phyloP scores from a whole-genome alignment of 1,140 invertebrate species.

The fruit fly (Drosophila melanogaster) region Release_6_plus_ISO1_MT NT_033777.3:14336001-14336500 shows the following conservation, averaged over 20 bases:
- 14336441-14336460: constrained; percentile 59
- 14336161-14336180: constrained; percentile 36
- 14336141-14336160: constrained; percentile 66
- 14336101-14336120: constrained; percentile 64
- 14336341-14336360: constrained; percentile 30
- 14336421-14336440: constrained; percentile 21
- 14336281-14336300: constrained; percentile 38
- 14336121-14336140: constrained; percentile 55
- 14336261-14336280: constrained; percentile 27
- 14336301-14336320: constrained; percentile 25
- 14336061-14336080: constrained; percentile 29
- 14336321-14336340: constrained; percentile 5
- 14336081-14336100: constrained; percentile 72
- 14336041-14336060: constrained; percentile 2
- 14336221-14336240: background rate
- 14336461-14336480: constrained; percentile 71
- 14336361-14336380: constrained; percentile 26
- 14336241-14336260: constrained; percentile 15
- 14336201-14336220: constrained; percentile 10
- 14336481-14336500: constrained; percentile 70
- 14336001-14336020: background rate
- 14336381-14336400: constrained; percentile 32
- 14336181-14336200: constrained; percentile 32
- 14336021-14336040: constrained; percentile 12
- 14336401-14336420: constrained; percentile 53